These are phyloP conservation scores for Gastracanthus pulcherrimus DNA, from an alignment of 2,888 invertebrate species.

Conservation along the genomic window DNA sequence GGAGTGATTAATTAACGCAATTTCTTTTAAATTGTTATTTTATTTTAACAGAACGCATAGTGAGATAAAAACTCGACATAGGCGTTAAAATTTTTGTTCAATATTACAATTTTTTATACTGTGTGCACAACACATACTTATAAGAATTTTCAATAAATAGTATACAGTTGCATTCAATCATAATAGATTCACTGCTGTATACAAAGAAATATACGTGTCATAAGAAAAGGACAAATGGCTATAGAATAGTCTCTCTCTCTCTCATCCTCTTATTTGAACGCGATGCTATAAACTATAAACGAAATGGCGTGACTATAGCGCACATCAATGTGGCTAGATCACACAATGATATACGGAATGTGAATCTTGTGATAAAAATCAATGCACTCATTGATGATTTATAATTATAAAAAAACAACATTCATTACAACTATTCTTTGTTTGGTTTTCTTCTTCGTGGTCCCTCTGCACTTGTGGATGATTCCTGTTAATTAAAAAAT, in stretches of 20 bases:
- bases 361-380: constrained; percentile 54
- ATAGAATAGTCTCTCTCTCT: constrained; percentile 27
- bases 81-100: constrained; percentile 56
- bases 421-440: constrained; percentile 68
- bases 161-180: constrained; percentile 46
- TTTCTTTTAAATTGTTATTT: constrained; percentile 49
- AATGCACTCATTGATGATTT: constrained; percentile 51
- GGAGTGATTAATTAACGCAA: no score
- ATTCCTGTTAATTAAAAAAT: constrained; percentile 64
- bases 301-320: constrained; percentile 44
- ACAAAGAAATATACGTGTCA: constrained; percentile 44
- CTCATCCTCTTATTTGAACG: constrained; percentile 21
- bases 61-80: constrained; percentile 53
- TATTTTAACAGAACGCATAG: constrained; percentile 57
- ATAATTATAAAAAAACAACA: constrained; percentile 51
- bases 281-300: constrained; percentile 42
- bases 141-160: constrained; percentile 37
- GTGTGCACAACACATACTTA: constrained; percentile 55
- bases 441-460: constrained; percentile 76
- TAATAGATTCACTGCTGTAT: constrained; percentile 46
- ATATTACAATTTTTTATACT: constrained; percentile 54
- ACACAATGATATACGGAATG: constrained; percentile 50
- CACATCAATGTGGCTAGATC: constrained; percentile 26
- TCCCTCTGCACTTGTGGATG: constrained; percentile 68
- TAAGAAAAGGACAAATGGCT: constrained; percentile 49